Evolutionary conservation across 2,797 vertebrate genomes (phyloP), one percentile per base, ranked within the genome.

Genomic region (Rousettus madagascariensis): DNA sequence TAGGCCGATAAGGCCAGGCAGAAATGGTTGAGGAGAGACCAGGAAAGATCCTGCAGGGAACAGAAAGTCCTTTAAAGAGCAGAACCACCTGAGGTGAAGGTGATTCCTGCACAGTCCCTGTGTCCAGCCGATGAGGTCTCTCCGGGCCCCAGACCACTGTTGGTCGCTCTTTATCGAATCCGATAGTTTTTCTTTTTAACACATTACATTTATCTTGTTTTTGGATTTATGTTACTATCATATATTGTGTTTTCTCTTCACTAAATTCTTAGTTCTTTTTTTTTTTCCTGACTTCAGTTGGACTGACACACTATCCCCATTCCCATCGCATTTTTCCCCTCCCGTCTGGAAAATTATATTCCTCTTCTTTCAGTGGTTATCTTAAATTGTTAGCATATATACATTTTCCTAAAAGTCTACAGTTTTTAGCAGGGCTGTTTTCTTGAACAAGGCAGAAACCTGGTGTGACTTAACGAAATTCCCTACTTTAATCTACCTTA

Each of bases 401-500:
- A 69, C 19, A n/a, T 89, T 89, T 91, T 94, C 33, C 24, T 20
- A 33, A 71, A 4, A 3, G 83, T 51, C 33, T 61, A 36, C n/a
- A 53, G 80, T 94, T 94, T 85, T 71, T 59, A 49, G 63, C 38
- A 77, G 57, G 1, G 3, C 53, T 71, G 43, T 72, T 86, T n/a
- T 74, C 53, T 89, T 66, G 33, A 77, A 71, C 38, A 82, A 79
- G 79, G 72, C 74, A 61, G 59, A 75, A 83, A 74, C 24, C 28
- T 75, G 91, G 19, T 90, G 17, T 84, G 49, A 63, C 4, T 93
- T 82, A 95, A 59, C 46, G 69, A 87, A 90, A 87, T 79, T 82
- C 26, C 4, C 63, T 77, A 22, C 38, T 89, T 94, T 53, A 80
- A 24, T 95, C 17, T 86, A 74, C 11, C 2, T 55, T 71, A 85